phyloP scores from a whole-genome alignment of 2,113 vertebrate genomes.

The Nestor notabilis region DNA sequence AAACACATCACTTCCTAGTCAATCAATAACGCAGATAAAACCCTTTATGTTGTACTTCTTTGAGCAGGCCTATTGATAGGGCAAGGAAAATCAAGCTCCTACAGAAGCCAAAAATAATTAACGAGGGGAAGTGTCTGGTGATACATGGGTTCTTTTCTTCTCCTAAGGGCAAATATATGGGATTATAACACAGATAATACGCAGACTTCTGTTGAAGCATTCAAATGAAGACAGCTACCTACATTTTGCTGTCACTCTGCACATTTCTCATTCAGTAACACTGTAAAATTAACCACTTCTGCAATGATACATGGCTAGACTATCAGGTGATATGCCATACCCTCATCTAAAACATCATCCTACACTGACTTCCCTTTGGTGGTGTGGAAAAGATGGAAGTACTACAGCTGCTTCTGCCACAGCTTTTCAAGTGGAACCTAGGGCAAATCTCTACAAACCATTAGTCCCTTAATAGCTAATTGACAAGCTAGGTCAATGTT shows the following conservation, averaged over 20 bases:
- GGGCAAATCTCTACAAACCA: neutral
- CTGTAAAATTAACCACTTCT: neutral
- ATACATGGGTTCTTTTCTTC: neutral
- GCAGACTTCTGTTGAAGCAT: neutral
- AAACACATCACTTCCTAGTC: slow-evolving; percentile 34
- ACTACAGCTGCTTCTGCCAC: neutral
- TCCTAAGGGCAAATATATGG: slow-evolving; percentile 20
- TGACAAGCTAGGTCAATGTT: neutral
- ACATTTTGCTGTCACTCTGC: neutral
- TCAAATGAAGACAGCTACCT: neutral
- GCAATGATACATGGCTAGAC: neutral
- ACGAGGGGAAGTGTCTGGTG: neutral
- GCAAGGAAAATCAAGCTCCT: slow-evolving; percentile 43
- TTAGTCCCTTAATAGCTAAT: neutral
- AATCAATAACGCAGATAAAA: slow-evolving; percentile 68
- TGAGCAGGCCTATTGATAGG: slow-evolving; percentile 42
- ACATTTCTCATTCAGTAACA: neutral
- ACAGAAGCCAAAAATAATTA: slow-evolving; percentile 55
- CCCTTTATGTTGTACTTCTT: slow-evolving; percentile 41
- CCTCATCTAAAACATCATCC: neutral
- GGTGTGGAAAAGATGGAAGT: neutral
- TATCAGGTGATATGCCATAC: neutral
- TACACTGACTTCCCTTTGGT: neutral
- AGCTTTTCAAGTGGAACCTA: neutral
- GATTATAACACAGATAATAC: neutral